A percentile compares a stretch with the other conserved stretches of the same genome.
These are phyloP conservation scores for Temnopleurus reevesii DNA, from an alignment of 53 echinoderm and acorn worm species.

Conservation along the genomic window DNA sequence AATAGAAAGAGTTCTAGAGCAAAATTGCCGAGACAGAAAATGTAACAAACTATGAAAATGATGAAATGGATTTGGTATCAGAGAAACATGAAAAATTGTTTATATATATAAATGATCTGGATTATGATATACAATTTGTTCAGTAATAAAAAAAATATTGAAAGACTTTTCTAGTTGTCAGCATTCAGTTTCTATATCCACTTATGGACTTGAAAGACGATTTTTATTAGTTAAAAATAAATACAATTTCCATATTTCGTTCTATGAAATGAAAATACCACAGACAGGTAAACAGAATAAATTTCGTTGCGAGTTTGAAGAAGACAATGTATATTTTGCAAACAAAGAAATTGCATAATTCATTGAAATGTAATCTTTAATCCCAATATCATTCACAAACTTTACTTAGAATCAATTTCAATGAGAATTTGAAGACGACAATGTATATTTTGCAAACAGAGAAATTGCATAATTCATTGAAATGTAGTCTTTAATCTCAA, in stretches of 20 bases:
- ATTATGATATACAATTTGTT: neutral
- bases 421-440: no score
- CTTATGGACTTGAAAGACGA: neutral
- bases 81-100: neutral
- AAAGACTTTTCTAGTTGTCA: neutral
- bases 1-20: no score
- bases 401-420: no score
- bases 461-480: no score
- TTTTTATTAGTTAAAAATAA: neutral
- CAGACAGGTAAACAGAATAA: no score
- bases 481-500: no score
- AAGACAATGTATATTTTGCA: neutral
- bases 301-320: no score
- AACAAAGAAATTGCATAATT: neutral
- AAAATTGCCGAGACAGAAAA: no score
- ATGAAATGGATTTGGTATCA: neutral
- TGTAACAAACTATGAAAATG: neutral
- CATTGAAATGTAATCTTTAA: no score
- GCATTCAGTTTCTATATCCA: neutral
- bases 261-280: no score
- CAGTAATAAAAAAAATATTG: neutral
- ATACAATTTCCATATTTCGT: neutral
- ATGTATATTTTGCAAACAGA: neutral
- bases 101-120: neutral
- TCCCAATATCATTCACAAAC: no score